Evolutionary conservation across 2,113 vertebrate genomes (phyloP).

Genomic region (Sakesphorus luctuosus): DNA sequence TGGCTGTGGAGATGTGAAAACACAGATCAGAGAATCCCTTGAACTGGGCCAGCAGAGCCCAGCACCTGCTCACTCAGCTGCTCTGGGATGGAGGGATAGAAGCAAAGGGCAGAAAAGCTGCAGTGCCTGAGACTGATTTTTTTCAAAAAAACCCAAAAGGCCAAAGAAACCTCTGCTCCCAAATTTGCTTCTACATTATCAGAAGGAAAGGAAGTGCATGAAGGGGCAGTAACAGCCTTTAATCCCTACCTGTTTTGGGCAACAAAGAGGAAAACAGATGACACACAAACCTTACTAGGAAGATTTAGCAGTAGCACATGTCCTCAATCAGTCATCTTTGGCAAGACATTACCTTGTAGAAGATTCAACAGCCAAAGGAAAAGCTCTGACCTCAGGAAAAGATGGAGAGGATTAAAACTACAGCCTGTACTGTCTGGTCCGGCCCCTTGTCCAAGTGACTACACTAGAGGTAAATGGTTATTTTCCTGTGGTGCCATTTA

Average conservation of each 20-base stretch:
- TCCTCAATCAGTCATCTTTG: background rate
- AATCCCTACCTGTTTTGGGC: background rate
- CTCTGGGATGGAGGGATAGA: background rate
- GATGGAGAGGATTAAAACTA: background rate
- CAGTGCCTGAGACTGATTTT: background rate
- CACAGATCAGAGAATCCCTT: background rate
- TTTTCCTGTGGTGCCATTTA: background rate
- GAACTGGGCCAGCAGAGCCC: background rate
- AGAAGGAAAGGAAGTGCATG: background rate
- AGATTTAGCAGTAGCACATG: background rate
- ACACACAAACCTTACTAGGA: background rate
- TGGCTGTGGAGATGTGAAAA: background rate
- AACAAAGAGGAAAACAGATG: background rate
- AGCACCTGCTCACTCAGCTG: background rate
- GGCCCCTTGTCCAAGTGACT: background rate
- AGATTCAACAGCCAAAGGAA: background rate
- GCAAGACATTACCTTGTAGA: background rate
- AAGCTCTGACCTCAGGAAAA: background rate
- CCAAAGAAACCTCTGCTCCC: background rate
- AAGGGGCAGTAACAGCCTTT: background rate
- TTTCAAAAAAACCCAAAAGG: background rate
- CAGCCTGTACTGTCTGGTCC: accelerated
- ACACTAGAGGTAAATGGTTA: background rate
- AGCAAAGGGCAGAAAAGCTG: background rate
- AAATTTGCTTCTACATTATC: background rate